Conservation (phyloP, 2,888 invertebrate genomes). For the Melitaea athalia region DNA sequence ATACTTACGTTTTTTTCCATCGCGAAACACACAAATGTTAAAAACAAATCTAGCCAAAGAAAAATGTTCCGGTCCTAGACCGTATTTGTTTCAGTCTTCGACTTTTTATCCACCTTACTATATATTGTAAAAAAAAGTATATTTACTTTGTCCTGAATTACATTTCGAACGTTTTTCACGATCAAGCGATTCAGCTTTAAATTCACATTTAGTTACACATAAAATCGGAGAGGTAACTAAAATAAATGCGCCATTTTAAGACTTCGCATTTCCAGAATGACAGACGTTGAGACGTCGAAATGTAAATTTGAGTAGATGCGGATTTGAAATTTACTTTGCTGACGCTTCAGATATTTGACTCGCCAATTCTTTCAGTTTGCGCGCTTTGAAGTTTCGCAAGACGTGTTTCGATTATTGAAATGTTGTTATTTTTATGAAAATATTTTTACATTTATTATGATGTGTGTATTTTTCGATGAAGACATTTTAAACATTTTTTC, state of each 20-base stretch:
- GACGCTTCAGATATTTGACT: slow-evolving; percentile 24
- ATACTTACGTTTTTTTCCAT: too few relatives aligned
- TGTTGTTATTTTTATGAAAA: neutral
- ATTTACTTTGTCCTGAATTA: neutral
- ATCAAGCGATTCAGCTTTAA: neutral
- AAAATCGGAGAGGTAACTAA: neutral
- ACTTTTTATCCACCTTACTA: too few relatives aligned
- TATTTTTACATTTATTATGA: neutral
- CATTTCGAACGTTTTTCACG: neutral
- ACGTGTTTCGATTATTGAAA: slow-evolving; percentile 8
- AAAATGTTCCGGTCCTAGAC: too few relatives aligned
- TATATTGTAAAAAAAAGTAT: neutral
- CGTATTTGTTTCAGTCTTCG: too few relatives aligned
- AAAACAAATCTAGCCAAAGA: too few relatives aligned
- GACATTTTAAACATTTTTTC: neutral
- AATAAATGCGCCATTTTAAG: slow-evolving; percentile 1
- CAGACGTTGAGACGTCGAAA: slow-evolving; percentile 24
- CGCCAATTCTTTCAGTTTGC: slow-evolving; percentile 24
- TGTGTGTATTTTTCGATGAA: neutral
- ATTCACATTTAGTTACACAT: neutral
- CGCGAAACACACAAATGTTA: too few relatives aligned
- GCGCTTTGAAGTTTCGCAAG: neutral
- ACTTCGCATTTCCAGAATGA: slow-evolving; percentile 11
- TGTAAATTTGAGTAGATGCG: slow-evolving; percentile 32
- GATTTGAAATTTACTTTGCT: slow-evolving; percentile 31